Evolutionary conservation across 2,888 invertebrate species (phyloP).

Genomic region (Strigamia maritima): DNA sequence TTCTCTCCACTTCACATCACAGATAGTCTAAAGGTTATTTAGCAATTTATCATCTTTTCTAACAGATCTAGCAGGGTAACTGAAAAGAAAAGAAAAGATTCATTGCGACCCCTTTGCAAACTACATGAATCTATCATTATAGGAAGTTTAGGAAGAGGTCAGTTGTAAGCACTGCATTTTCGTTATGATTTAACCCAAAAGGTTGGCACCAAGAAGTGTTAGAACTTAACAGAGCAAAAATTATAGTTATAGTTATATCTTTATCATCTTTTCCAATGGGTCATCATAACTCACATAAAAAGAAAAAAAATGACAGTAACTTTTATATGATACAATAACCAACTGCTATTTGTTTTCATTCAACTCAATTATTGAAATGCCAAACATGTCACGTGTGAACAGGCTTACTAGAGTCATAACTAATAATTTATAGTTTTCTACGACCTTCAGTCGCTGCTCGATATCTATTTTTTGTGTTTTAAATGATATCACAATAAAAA

Average conservation of each 20-base stretch:
- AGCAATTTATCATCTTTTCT: background rate
- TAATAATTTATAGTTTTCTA: too few relatives aligned
- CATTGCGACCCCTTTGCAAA: background rate
- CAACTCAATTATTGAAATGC: too few relatives aligned
- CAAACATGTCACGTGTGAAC: too few relatives aligned
- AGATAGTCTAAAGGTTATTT: conserved; percentile 1
- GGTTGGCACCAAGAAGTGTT: background rate
- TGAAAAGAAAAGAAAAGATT: background rate
- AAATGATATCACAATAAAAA: too few relatives aligned
- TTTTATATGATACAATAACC: background rate
- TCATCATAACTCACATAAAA: background rate
- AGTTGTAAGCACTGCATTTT: background rate
- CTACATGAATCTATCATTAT: background rate
- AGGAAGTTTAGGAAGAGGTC: background rate
- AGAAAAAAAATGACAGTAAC: background rate
- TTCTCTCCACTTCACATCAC: background rate
- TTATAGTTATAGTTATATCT: background rate
- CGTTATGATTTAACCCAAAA: background rate
- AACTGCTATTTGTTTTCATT: background rate
- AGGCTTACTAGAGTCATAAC: too few relatives aligned
- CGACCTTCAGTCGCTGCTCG: too few relatives aligned
- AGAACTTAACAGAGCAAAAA: background rate
- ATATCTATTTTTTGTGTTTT: too few relatives aligned
- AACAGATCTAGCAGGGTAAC: background rate
- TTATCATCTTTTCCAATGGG: background rate